Evolutionary conservation across 2,113 vertebrate species (phyloP).

Genomic region (Strix aluco): DNA sequence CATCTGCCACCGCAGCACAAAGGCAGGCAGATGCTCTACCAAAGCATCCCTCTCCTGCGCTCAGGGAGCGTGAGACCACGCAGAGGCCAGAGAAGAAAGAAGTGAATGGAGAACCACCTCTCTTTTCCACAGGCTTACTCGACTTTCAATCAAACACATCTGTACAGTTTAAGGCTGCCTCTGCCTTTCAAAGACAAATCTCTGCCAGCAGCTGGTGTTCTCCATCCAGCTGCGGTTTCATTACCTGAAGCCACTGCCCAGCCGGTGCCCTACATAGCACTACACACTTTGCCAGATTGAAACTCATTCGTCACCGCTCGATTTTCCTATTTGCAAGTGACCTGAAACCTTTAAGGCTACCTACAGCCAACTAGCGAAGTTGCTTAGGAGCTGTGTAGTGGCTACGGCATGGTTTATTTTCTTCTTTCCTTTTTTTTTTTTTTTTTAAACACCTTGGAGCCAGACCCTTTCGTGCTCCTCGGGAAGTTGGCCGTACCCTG

Average conservation of each 20-base stretch:
- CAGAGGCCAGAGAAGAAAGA: not conserved
- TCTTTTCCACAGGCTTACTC: not conserved
- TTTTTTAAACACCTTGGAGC: not conserved
- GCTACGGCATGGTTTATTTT: not conserved
- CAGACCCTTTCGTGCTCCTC: not conserved
- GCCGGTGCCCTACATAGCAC: not conserved
- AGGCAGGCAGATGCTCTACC: not conserved
- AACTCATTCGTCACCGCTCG: not conserved
- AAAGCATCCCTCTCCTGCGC: not conserved
- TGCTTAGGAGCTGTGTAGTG: not conserved
- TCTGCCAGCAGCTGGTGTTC: not conserved
- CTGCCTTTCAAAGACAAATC: not conserved
- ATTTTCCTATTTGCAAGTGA: not conserved
- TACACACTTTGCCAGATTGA: not conserved
- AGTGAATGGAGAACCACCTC: not conserved
- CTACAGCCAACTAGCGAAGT: not conserved
- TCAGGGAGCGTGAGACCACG: not conserved
- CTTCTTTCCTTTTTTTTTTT: no score
- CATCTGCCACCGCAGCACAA: not conserved
- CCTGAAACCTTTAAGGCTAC: not conserved
- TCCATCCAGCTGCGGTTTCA: conserved; percentile 36
- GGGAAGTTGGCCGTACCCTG: not conserved
- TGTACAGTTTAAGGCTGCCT: not conserved
- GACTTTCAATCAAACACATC: not conserved
- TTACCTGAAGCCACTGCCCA: not conserved